phyloP scores from a whole-genome alignment of 2,113 vertebrate species.

The Australoheros scitulus region DNA sequence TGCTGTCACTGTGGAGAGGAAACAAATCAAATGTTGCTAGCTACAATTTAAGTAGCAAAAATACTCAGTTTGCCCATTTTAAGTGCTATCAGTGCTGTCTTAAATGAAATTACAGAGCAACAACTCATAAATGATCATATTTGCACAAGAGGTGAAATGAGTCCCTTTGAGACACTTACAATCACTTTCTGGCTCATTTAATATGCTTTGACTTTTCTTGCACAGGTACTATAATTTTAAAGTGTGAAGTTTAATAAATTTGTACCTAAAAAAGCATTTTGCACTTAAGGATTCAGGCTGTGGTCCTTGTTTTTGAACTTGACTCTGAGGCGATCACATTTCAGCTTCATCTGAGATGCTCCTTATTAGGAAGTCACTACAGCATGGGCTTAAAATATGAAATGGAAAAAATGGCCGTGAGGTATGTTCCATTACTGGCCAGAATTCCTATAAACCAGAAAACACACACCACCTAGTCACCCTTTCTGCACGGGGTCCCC shows the following conservation, averaged over 20 bases:
- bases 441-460: conserved; percentile 57
- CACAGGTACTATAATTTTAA: neutral
- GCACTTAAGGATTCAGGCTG: neutral
- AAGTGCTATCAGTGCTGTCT: conserved; percentile 23
- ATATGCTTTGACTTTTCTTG: neutral
- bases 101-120: conserved; percentile 19
- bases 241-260: neutral
- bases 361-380: neutral
- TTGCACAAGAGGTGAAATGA: neutral
- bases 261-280: neutral
- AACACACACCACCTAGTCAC: conserved; percentile 65
- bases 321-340: neutral
- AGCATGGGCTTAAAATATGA: conserved; percentile 31
- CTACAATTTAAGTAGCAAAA: neutral
- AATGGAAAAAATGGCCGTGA: conserved; percentile 46
- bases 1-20: conserved; percentile 14
- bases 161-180: neutral
- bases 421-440: conserved; percentile 54
- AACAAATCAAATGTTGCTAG: conserved; percentile 24
- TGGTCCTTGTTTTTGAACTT: neutral
- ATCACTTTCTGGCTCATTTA: neutral
- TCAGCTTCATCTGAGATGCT: neutral
- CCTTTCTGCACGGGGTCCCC: conserved; percentile 52
- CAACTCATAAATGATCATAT: neutral
- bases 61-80: conserved; percentile 1